Evolutionary conservation across 2,888 invertebrate species (phyloP), one percentile per base, ranked within the genome.

Genomic region (Sphaerophoria taeniata): DNA sequence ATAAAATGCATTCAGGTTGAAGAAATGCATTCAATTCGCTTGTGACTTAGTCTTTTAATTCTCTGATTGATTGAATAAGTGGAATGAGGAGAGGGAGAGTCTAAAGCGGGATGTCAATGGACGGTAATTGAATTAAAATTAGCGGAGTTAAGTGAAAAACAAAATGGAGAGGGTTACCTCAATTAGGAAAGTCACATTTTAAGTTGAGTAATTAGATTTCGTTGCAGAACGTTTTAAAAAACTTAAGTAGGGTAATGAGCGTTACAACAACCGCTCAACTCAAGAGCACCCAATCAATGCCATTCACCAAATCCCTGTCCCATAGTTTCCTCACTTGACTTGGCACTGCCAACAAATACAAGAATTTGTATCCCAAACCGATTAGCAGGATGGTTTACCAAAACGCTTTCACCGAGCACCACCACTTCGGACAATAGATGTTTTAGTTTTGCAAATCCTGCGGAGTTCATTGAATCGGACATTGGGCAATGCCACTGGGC

Each of bases 321-420:
- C 11, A 0, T 31, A 34, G 12, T 43, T 58, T 12, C n/a, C 16
- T 55, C 63, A 80, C 80, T 73, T 76, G 84, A 72, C 75, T 80
- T 72, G 45, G 63, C 55, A 58, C 34, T 34, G 70, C 24, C 24
- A 14, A 43, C 67, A 39, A 51, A 11, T 9, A 72, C 34, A 33
- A 56, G 6, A 14, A 74, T 11, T 51, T 31, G 45, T 56, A 63
- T 14, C 55, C 67, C 24, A 56, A 47, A 78, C 73, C 86, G 86
- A 86, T 86, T 86, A 86, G 86, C 82, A 82, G 61, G 67, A 82
- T 63, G 81, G 86, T 78, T 86, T 86, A 86, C 81, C 82, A 45
- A 77, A 49, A n/a, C 9, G n/a, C 75, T 33, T 36, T 77, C 55
- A 65, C 74, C 73, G 45, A n/a, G n/a, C 67, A 67, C 63, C 61